Evolutionary conservation across 2,797 vertebrate species (phyloP).

Genomic region (Takifugu rubripes): DNA sequence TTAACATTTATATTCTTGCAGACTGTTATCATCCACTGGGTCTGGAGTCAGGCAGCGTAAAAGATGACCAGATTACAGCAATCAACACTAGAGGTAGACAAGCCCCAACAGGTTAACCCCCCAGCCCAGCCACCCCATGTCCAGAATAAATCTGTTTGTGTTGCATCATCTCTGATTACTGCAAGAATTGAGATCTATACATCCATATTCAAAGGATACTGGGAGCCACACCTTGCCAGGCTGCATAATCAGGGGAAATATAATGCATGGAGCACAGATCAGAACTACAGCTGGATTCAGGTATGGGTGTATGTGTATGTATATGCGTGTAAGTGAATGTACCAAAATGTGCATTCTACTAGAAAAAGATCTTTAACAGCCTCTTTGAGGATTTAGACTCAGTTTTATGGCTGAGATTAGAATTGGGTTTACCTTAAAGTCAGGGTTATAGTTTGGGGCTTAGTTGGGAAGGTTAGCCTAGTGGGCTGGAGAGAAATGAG

Average conservation of each 20-base stretch:
- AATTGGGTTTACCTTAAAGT: too few species aligned
- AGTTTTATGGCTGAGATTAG: too few species aligned
- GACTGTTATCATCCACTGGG: conserved; percentile 88
- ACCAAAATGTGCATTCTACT: neutral
- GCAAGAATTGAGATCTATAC: neutral
- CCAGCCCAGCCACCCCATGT: neutral
- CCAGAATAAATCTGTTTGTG: too few species aligned
- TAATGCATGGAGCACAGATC: conserved; percentile 90
- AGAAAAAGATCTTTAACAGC: neutral
- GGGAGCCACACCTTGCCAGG: conserved; percentile 87
- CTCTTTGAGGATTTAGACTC: too few species aligned
- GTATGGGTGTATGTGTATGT: conserved; percentile 56
- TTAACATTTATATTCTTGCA: conserved; percentile 43
- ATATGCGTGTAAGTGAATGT: neutral
- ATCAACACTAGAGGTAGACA: conserved; percentile 76
- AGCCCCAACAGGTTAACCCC: neutral
- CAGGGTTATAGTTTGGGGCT: too few species aligned
- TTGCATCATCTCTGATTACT: too few species aligned
- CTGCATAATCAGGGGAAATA: conserved; percentile 85
- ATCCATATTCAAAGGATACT: conserved; percentile 73
- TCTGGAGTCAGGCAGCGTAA: conserved; percentile 78
- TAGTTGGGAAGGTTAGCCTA: too few species aligned
- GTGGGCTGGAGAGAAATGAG: neutral
- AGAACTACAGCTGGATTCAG: conserved; percentile 83
- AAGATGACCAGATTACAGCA: conserved; percentile 83